Evolutionary conservation across 2,888 invertebrate genomes (phyloP), one percentile per base, ranked within the genome.

Genomic region (Hemaris fuciformis): DNA sequence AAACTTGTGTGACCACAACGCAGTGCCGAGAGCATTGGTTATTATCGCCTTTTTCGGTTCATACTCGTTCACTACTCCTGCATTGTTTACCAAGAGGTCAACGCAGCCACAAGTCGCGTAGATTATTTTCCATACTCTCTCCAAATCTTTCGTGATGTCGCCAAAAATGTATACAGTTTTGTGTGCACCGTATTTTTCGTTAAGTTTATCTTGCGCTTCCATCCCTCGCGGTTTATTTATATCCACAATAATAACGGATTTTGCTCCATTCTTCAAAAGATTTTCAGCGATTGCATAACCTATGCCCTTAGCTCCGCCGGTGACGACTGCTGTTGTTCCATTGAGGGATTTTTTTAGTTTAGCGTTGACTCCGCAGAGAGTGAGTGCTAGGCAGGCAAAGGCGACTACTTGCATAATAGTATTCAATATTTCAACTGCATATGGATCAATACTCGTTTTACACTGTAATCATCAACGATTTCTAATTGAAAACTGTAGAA

Each of bases 221-320:
- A 80, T 71, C 6, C 93, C 82, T 43, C 64, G 46, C 18, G 64
- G 64, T 59, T 77, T 71, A 38, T 71, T 66, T 34, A 56, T 62
- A 27, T 79, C 80, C 1, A 78, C 57, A 2, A 81, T 42, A 1
- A 78, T 61, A 1, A 72, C 41, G 6, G 45, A 27, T 66, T 70
- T 73, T 0, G 71, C 79, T 27, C 88, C 90, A 62, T 87, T 81
- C 57, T 80, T 76, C 6, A 94, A 69, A 23, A 93, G 82, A 64
- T 85, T 83, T 5, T 81, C 77, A 0, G 85, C 85, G 27, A 87
- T 91, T 31, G 80, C 79, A 22, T 84, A 81, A 0, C 93, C 93
- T 45, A 93, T 93, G 0, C 93, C 93, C 34, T 80, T 79, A 0
- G 92, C 93, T 41, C 85, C 93, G 0, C 94, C 94, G 0, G 94